These are phyloP conservation scores for Corythornis cristatus DNA, from an alignment of 2,113 vertebrate species.

Conservation along the genomic window DNA sequence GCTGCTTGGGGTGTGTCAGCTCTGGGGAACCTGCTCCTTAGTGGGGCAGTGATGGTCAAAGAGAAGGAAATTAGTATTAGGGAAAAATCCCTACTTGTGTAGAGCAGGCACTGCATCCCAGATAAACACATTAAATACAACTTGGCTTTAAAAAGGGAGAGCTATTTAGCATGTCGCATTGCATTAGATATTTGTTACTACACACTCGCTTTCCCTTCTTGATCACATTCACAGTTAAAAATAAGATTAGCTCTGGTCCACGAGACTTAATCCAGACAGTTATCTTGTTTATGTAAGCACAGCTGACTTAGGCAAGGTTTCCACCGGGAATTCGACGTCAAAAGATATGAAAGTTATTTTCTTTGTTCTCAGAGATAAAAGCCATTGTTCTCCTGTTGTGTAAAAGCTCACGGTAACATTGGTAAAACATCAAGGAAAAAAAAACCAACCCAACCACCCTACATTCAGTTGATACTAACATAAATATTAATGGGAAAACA, in stretches of 20 bases:
- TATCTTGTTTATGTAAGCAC: constrained; percentile 59
- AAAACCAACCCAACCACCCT: not conserved
- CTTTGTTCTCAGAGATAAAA: constrained; percentile 67
- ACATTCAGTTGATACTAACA: constrained; percentile 34
- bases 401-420: constrained; percentile 40
- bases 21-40: constrained; percentile 12
- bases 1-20: not conserved
- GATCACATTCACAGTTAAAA: constrained; percentile 65
- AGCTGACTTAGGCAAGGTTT: constrained; percentile 55
- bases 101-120: not conserved
- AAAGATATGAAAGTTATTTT: constrained; percentile 63
- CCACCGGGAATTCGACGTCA: constrained; percentile 28
- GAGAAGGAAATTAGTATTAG: not conserved
- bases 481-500: constrained; percentile 67
- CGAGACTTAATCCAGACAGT: constrained; percentile 54
- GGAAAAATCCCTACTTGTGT: not conserved
- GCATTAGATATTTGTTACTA: constrained; percentile 5
- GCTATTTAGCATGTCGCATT: not conserved
- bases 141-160: not conserved
- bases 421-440: constrained; percentile 53
- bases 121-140: not conserved
- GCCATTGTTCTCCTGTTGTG: constrained; percentile 54
- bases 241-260: constrained; percentile 57
- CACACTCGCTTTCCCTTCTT: constrained; percentile 10
- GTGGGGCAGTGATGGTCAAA: not conserved